Conservation (phyloP, 2,888 invertebrate genomes). For the Himalopsyche anomala region DNA sequence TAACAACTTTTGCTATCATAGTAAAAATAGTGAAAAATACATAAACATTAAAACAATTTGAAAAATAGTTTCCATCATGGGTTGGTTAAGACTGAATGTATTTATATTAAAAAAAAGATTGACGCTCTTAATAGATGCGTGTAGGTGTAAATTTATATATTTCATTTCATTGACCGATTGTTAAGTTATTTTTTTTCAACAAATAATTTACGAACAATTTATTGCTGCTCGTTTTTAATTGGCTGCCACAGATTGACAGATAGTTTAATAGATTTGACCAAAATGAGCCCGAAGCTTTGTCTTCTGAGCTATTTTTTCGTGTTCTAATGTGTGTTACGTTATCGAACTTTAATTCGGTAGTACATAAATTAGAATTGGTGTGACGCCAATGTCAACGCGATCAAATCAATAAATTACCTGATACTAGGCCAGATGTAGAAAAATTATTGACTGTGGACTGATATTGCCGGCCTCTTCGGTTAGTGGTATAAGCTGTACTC, state of each 20-base stretch:
- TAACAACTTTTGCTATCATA: no score
- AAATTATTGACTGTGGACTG: no score
- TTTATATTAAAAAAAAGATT: not conserved
- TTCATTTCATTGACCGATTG: conserved; percentile 28
- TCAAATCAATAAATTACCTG: conserved; percentile 13
- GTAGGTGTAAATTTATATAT: conserved; percentile 39
- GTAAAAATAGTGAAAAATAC: no score
- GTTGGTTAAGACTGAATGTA: not conserved
- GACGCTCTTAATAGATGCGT: not conserved
- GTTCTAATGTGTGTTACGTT: not conserved
- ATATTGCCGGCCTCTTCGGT: no score
- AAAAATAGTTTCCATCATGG: no score
- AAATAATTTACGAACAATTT: conserved; percentile 21
- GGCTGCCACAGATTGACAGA: conserved; percentile 35
- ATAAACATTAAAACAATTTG: no score
- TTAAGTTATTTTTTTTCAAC: not conserved
- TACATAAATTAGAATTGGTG: not conserved
- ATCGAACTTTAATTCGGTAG: not conserved
- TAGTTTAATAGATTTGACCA: conserved; percentile 22
- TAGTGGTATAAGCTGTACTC: no score
- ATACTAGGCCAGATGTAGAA: not conserved
- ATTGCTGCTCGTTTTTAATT: conserved; percentile 12
- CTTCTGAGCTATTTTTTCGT: not conserved
- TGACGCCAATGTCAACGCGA: not conserved
- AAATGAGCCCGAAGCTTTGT: conserved; percentile 29